A percentile compares a stretch with the other conserved stretches of the same genome.
These are phyloP conservation scores for Brachymystax lenok DNA, from an alignment of 2,797 vertebrate species.

Conservation along the genomic window DNA sequence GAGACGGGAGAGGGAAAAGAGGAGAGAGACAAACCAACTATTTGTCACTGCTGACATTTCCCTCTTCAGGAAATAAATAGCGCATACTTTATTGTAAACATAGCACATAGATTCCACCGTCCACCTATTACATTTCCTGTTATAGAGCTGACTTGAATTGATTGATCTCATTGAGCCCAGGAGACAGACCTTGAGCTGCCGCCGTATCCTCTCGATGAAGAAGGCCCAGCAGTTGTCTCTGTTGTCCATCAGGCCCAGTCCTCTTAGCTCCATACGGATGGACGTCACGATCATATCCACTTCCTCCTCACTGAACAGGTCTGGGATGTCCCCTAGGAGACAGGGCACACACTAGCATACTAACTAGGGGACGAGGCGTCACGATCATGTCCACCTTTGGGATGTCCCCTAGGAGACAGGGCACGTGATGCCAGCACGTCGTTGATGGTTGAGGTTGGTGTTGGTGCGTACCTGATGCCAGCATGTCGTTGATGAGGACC, in stretches of 20 bases:
- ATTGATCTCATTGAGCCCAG: background rate
- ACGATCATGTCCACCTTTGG: constrained; percentile 72
- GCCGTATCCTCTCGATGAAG: constrained; percentile 77
- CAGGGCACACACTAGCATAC: background rate
- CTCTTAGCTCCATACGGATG: constrained; percentile 75
- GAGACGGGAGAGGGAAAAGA: background rate
- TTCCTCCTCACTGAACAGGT: constrained; percentile 79
- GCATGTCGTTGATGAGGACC: constrained; percentile 76
- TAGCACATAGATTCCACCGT: background rate
- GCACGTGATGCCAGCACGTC: no score
- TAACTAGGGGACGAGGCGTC: constrained; percentile 22
- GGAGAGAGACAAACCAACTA: background rate
- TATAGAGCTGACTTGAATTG: background rate
- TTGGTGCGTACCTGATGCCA: constrained; percentile 73
- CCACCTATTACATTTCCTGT: background rate
- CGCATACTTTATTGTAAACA: background rate
- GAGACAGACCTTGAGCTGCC: constrained; percentile 65
- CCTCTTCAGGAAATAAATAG: background rate
- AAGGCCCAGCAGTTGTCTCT: constrained; percentile 80
- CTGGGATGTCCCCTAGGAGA: constrained; percentile 71
- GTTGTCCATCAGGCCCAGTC: constrained; percentile 70
- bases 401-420: constrained; percentile 68
- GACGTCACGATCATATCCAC: constrained; percentile 74
- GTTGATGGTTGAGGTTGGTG: background rate
- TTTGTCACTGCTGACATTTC: background rate